Evolutionary conservation across 2,888 invertebrate species (phyloP).

Genomic region (Tiliacea aurago): DNA sequence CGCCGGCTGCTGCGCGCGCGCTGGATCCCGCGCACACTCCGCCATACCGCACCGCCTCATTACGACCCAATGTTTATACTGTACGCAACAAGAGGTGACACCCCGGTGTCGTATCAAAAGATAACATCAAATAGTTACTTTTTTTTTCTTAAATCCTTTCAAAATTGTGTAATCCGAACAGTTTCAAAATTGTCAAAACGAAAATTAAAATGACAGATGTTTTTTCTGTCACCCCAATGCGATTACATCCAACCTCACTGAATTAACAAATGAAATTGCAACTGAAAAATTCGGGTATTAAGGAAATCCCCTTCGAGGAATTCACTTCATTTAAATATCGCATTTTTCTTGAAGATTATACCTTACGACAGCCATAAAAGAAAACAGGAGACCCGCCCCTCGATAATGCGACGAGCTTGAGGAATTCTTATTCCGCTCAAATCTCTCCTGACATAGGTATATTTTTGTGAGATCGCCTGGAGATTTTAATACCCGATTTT

Average conservation of each 20-base stretch:
- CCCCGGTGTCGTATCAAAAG: slow-evolving; percentile 77
- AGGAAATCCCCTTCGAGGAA: slow-evolving; percentile 86
- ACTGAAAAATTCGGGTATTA: slow-evolving; percentile 84
- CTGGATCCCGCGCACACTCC: slow-evolving; percentile 74
- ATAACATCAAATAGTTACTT: slow-evolving; percentile 57
- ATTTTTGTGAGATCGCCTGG: slow-evolving; percentile 88
- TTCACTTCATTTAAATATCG: slow-evolving; percentile 90
- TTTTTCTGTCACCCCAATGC: slow-evolving; percentile 69
- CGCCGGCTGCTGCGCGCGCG: slow-evolving; percentile 64
- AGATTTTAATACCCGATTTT: slow-evolving; percentile 90
- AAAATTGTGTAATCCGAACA: slow-evolving; percentile 30
- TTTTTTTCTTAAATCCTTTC: slow-evolving; percentile 15
- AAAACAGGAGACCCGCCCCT: slow-evolving; percentile 89
- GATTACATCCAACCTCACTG: slow-evolving; percentile 74
- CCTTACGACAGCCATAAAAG: slow-evolving; percentile 91
- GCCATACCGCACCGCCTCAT: slow-evolving; percentile 75
- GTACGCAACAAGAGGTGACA: slow-evolving; percentile 74
- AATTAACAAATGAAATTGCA: slow-evolving; percentile 86
- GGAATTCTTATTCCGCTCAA: slow-evolving; percentile 90
- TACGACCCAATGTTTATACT: slow-evolving; percentile 84
- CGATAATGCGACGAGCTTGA: slow-evolving; percentile 89
- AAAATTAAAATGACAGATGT: slow-evolving; percentile 71
- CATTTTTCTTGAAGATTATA: slow-evolving; percentile 91
- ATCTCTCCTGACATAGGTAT: slow-evolving; percentile 90
- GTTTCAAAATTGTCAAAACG: slow-evolving; percentile 33